Evolutionary conservation across 2,888 invertebrate species (phyloP).

Genomic region (Poecilus cupreus): DNA sequence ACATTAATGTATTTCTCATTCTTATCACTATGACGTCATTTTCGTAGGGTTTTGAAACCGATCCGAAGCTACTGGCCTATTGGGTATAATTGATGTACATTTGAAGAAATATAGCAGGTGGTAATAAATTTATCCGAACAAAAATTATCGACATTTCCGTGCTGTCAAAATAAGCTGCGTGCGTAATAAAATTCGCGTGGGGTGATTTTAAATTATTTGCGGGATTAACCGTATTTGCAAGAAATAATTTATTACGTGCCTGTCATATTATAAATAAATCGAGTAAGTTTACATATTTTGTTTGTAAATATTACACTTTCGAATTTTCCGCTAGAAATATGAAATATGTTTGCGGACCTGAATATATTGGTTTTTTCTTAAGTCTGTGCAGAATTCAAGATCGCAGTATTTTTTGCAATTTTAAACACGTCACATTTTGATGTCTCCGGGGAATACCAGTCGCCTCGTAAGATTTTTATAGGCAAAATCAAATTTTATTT

Average conservation of each 20-base stretch:
- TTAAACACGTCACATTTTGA: conserved; percentile 59
- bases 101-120: too few relatives aligned
- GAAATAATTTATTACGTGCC: conserved; percentile 24
- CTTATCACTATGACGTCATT: too few relatives aligned
- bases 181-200: background rate
- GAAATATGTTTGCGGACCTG: conserved; percentile 42
- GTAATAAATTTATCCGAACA: background rate
- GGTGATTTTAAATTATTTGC: background rate
- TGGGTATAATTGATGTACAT: too few relatives aligned
- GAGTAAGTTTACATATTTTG: background rate
- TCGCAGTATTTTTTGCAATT: conserved; percentile 56
- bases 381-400: conserved; percentile 48
- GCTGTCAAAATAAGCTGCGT: background rate
- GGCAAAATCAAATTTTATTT: conserved; percentile 58
- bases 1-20: too few relatives aligned
- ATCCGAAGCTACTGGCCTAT: too few relatives aligned
- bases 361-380: conserved; percentile 49
- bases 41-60: too few relatives aligned
- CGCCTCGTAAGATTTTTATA: conserved; percentile 58
- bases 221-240: conserved; percentile 15
- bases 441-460: conserved; percentile 51
- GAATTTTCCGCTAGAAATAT: background rate
- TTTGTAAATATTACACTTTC: conserved; percentile 20
- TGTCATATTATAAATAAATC: conserved; percentile 25
- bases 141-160: background rate